A percentile compares a stretch with the other conserved stretches of the same genome.
Conservation (phyloP, 2,797 vertebrate genomes). For the Myotis planiceps region DNA sequence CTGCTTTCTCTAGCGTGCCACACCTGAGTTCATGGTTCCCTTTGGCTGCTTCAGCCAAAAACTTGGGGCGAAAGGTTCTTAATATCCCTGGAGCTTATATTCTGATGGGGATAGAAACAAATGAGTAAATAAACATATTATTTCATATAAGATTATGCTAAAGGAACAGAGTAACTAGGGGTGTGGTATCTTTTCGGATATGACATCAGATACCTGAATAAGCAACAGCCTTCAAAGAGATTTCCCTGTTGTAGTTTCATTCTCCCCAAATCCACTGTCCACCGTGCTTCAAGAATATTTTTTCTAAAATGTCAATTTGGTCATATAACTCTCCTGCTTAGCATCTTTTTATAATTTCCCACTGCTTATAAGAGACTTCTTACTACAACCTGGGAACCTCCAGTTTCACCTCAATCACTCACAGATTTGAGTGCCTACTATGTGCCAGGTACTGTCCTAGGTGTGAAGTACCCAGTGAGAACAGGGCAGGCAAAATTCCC, state of each 20-base stretch:
- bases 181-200: not conserved
- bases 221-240: not conserved
- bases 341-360: not conserved
- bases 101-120: not conserved
- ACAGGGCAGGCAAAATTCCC: not conserved
- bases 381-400: not conserved
- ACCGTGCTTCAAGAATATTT: not conserved
- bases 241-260: not conserved
- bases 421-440: not conserved
- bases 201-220: not conserved
- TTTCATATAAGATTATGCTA: not conserved
- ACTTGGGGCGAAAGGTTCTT: not conserved
- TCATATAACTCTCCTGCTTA: not conserved
- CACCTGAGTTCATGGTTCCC: not conserved
- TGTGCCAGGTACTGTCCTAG: not conserved
- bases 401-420: not conserved
- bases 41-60: not conserved
- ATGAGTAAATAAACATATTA: not conserved
- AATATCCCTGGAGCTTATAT: not conserved
- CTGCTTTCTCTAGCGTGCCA: not conserved
- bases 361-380: not conserved
- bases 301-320: not conserved
- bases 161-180: not conserved
- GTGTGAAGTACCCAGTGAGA: not conserved
- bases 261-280: not conserved